Evolutionary conservation across 2,797 vertebrate genomes (phyloP).

Genomic region (Amniataba percoides): DNA sequence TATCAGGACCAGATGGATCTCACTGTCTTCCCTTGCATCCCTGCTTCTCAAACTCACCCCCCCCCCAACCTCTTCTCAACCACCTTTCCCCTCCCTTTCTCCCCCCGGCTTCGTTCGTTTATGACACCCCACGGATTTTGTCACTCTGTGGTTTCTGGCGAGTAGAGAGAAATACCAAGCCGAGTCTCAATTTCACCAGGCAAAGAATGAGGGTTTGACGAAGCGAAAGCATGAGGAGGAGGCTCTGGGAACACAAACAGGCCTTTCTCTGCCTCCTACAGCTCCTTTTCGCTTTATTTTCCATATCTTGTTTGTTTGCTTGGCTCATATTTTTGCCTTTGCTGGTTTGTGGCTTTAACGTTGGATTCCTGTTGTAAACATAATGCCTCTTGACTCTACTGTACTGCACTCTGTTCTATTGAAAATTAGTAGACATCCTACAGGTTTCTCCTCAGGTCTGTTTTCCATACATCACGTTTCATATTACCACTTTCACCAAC

Average conservation of each 20-base stretch:
- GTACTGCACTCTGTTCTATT: conserved; percentile 4
- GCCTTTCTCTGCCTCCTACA: conserved; percentile 63
- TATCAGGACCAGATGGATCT: conserved; percentile 94
- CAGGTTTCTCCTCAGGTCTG: background rate
- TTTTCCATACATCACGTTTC: background rate
- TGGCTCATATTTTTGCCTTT: conserved; percentile 34
- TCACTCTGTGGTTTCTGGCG: conserved; percentile 94
- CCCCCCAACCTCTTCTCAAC: conserved; percentile 67
- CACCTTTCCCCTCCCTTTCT: conserved; percentile 79
- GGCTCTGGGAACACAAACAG: conserved; percentile 67
- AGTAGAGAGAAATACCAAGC: conserved; percentile 87
- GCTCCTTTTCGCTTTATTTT: conserved; percentile 60
- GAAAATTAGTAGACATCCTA: background rate
- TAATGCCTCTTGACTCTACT: background rate
- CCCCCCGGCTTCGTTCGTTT: conserved; percentile 79
- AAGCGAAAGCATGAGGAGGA: conserved; percentile 59
- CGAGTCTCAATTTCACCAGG: conserved; percentile 89
- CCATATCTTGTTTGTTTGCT: conserved; percentile 56
- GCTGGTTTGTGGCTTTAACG: conserved; percentile 29
- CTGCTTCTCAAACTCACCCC: conserved; percentile 41
- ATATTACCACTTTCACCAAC: background rate
- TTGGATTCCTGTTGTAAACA: conserved; percentile 25
- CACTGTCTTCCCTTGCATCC: conserved; percentile 88
- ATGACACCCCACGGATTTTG: conserved; percentile 93
- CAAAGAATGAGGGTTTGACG: conserved; percentile 67